Percentiles rank a stretch among this genome's conserved stretches.
Evolutionary conservation across 2,888 invertebrate species (phyloP).

Genomic region (Sminthurinus aureus): DNA sequence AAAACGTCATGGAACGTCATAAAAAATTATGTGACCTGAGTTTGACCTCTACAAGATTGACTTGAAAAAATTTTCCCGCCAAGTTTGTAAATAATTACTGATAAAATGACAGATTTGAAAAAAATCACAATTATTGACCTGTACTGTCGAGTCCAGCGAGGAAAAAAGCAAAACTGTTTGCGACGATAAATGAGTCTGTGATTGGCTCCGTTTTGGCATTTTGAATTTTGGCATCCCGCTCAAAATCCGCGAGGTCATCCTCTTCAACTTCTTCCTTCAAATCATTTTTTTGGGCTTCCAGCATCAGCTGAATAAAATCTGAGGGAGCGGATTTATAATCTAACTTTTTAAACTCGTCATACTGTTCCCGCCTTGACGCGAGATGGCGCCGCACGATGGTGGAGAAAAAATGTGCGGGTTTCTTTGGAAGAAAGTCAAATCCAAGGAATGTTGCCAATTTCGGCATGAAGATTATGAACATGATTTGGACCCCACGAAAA

Average conservation of each 20-base stretch:
- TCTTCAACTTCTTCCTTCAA: not conserved
- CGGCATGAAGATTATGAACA: not conserved
- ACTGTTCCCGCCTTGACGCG: not conserved
- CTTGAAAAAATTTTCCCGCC: no score
- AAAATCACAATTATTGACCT: no score
- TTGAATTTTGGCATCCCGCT: not conserved
- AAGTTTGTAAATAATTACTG: no score
- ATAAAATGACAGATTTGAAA: no score
- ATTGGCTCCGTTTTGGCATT: not conserved
- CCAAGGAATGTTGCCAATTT: not conserved
- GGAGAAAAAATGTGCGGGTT: not conserved
- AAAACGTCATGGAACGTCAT: no score
- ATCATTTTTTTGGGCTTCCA: constrained; percentile 19
- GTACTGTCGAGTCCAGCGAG: constrained; percentile 19
- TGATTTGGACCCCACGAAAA: not conserved
- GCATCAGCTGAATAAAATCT: constrained; percentile 61
- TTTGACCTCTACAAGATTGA: no score
- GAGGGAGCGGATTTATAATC: not conserved
- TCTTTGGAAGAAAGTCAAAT: not conserved
- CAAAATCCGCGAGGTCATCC: not conserved
- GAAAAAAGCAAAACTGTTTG: constrained; percentile 26
- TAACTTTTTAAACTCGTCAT: not conserved
- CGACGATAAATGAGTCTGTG: constrained; percentile 15
- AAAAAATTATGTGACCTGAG: no score
- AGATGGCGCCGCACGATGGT: not conserved